Percentiles rank a stretch among this genome's conserved stretches.
phyloP scores from a whole-genome alignment of 2,113 vertebrate species.

The Prionailurus bengalensis region DNA sequence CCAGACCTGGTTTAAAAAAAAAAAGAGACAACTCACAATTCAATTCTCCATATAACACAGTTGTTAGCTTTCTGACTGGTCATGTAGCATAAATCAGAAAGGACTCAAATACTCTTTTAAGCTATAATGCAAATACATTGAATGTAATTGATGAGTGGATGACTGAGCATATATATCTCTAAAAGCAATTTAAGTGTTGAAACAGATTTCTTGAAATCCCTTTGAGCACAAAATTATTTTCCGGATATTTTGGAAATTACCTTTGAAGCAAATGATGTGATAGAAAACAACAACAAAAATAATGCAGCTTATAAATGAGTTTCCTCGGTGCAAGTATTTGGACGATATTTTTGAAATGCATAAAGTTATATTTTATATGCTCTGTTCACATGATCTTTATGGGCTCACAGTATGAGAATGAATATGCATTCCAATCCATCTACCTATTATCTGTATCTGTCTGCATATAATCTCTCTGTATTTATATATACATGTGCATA shows the following conservation, averaged over 20 bases:
- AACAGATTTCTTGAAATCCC: background rate
- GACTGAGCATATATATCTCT: background rate
- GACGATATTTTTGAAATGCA: background rate
- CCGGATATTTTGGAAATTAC: background rate
- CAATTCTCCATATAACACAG: background rate
- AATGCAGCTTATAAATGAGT: accelerated
- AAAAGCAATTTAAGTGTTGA: background rate
- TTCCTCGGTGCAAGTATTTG: background rate
- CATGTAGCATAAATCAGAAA: background rate
- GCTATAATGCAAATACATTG: background rate
- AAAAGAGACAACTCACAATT: background rate
- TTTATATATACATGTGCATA: background rate
- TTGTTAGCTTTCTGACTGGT: background rate
- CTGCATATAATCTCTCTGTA: background rate
- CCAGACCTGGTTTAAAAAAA: background rate
- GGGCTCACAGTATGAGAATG: background rate
- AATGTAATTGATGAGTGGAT: background rate
- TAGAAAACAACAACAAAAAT: background rate
- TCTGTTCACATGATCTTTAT: background rate
- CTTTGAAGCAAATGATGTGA: background rate
- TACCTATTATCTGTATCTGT: background rate
- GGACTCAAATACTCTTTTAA: background rate
- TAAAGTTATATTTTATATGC: background rate
- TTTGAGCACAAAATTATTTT: background rate
- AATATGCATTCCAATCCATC: background rate